phyloP scores from a whole-genome alignment of 2,888 invertebrate genomes.

The Cataglyphis altisquamis region DNA sequence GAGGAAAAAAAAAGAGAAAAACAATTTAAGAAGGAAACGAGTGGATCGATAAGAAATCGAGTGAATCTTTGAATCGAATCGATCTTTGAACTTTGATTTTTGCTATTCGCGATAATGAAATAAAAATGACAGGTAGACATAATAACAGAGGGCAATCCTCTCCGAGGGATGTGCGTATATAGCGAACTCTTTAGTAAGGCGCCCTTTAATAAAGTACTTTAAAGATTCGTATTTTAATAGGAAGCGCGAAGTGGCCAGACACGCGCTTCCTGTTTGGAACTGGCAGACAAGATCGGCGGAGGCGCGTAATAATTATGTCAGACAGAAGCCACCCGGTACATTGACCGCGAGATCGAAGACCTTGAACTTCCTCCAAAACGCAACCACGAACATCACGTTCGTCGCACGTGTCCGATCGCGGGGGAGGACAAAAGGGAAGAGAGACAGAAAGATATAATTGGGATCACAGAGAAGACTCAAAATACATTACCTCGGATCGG shows the following conservation, averaged over 20 bases:
- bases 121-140: not conserved
- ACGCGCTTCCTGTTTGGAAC: not conserved
- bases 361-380: slow-evolving; percentile 47
- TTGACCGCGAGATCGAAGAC: slow-evolving; percentile 36
- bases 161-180: not conserved
- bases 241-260: not conserved
- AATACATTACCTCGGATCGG: slow-evolving; percentile 91
- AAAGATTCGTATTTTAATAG: not conserved
- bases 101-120: not conserved
- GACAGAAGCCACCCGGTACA: slow-evolving; percentile 37
- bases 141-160: not conserved
- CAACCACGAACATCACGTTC: slow-evolving; percentile 26
- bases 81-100: not conserved
- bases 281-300: not conserved
- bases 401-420: slow-evolving; percentile 36
- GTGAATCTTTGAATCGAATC: not conserved
- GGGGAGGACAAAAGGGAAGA: not conserved
- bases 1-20: not conserved
- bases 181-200: too few relatives aligned
- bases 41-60: too few relatives aligned
- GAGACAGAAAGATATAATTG: too few relatives aligned
- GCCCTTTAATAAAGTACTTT: not conserved
- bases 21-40: not conserved
- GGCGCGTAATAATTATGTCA: not conserved
- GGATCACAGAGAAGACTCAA: not conserved